These are phyloP conservation scores for Leuciscus waleckii DNA, from an alignment of 2,797 vertebrate genomes.

Conservation along the genomic window DNA sequence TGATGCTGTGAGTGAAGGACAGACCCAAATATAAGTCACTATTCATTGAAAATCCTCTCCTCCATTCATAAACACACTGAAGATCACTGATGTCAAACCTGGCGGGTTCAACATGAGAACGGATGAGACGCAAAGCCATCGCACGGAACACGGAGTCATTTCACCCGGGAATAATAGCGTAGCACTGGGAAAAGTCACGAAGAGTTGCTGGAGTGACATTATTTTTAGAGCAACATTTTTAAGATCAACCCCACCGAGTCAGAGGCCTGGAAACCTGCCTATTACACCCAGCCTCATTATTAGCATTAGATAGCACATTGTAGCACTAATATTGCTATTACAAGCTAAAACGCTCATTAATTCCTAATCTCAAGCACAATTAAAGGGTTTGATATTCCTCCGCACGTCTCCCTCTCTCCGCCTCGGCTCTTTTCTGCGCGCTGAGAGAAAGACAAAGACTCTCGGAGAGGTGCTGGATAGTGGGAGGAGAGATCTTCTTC, in stretches of 20 bases:
- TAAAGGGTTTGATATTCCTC: constrained; percentile 71
- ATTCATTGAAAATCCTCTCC: background rate
- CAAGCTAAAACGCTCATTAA: constrained; percentile 81
- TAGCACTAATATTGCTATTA: constrained; percentile 83
- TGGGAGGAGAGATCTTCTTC: constrained; percentile 64
- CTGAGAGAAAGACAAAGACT: constrained; percentile 73
- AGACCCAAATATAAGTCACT: background rate
- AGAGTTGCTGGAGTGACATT: background rate
- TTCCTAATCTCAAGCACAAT: constrained; percentile 82
- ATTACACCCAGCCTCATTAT: constrained; percentile 74
- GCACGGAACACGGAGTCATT: too few relatives aligned
- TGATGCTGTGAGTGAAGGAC: background rate
- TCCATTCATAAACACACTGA: background rate
- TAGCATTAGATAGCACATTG: constrained; percentile 78
- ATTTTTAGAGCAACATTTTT: background rate
- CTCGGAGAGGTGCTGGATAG: constrained; percentile 59
- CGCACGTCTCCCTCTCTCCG: constrained; percentile 50
- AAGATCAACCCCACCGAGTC: constrained; percentile 59
- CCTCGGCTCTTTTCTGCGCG: constrained; percentile 66
- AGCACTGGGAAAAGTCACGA: background rate
- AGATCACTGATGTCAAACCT: background rate
- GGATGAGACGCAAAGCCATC: background rate
- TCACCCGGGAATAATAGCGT: too few relatives aligned
- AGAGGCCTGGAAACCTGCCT: constrained; percentile 73
- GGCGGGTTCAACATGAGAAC: too few relatives aligned